Evolutionary conservation across 2,113 vertebrate genomes (phyloP).

Genomic region (Grammomys dolichurus): DNA sequence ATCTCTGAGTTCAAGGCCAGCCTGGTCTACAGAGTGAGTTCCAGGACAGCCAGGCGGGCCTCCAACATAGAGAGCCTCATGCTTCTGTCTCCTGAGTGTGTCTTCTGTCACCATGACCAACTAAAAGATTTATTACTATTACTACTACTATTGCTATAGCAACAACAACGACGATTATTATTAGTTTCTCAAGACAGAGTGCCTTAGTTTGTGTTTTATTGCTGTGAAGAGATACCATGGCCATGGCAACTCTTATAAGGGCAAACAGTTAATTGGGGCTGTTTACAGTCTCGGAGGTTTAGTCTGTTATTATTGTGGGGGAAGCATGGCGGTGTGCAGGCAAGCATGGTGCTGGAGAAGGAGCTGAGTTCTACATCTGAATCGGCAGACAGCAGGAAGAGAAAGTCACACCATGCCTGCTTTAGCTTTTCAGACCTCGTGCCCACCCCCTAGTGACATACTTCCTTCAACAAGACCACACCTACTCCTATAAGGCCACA

Average conservation of each 20-base stretch:
- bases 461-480: background rate
- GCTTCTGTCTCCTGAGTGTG: background rate
- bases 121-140: background rate
- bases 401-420: background rate
- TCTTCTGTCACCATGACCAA: background rate
- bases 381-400: background rate
- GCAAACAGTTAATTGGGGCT: background rate
- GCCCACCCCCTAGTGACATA: background rate
- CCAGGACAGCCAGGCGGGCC: background rate
- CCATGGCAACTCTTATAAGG: background rate
- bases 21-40: background rate
- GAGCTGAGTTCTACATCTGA: background rate
- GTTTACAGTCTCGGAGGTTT: no score
- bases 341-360: background rate
- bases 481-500: no score
- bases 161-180: background rate
- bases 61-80: background rate
- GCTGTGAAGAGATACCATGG: background rate
- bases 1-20: background rate
- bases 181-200: background rate
- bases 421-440: background rate
- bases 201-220: background rate
- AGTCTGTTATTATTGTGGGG: background rate
- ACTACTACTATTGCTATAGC: rapidly evolving
- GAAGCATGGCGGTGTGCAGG: background rate